phyloP scores from a whole-genome alignment of 2,113 vertebrate species.

The Psephotus haematonotus region DNA sequence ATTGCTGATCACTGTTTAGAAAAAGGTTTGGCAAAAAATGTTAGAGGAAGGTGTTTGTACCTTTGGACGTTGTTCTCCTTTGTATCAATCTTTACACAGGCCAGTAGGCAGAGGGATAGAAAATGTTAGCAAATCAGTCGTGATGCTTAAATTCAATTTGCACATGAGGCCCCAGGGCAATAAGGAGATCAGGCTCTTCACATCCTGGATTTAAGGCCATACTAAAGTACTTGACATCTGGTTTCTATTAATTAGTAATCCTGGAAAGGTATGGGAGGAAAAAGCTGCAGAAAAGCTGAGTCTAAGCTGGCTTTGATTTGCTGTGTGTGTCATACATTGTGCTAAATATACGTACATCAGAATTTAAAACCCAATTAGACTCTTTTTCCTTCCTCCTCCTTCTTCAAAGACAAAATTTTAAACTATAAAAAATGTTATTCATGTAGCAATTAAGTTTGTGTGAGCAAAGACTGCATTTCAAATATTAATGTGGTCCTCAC shows the following conservation, averaged over 20 bases:
- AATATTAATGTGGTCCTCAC: neutral
- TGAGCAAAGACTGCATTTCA: neutral
- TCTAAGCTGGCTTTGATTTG: neutral
- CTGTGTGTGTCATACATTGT: neutral
- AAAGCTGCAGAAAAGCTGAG: neutral
- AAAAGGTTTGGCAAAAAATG: neutral
- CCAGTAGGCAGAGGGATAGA: neutral
- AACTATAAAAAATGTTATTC: neutral
- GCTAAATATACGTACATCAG: neutral
- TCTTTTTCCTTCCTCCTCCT: neutral
- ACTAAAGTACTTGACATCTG: neutral
- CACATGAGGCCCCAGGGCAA: neutral
- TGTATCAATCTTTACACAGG: neutral
- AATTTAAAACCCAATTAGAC: neutral
- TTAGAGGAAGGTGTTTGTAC: neutral
- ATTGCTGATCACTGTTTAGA: neutral
- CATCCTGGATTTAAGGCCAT: neutral
- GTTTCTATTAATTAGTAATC: slow-evolving; percentile 11
- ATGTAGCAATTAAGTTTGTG: neutral
- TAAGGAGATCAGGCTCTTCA: neutral
- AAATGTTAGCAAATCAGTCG: neutral
- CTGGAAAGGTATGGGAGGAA: neutral
- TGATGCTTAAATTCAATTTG: neutral
- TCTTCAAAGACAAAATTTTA: neutral
- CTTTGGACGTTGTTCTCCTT: neutral